phyloP scores from a whole-genome alignment of 92 coral and sea anemone species.

The Plumapathes pennacea region DNA sequence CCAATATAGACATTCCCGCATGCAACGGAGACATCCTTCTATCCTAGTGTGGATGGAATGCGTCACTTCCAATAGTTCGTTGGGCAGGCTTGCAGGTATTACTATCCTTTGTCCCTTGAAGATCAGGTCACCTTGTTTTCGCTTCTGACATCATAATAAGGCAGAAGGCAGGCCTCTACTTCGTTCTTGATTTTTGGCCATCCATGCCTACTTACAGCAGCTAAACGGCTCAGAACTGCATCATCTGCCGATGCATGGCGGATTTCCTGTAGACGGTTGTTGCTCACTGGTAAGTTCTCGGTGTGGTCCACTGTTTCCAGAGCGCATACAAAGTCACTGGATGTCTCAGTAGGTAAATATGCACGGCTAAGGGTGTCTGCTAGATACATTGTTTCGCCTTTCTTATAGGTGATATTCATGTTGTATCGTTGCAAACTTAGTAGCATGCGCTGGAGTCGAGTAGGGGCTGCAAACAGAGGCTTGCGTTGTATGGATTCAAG shows the following conservation, averaged over 20 bases:
- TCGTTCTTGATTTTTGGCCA: background rate
- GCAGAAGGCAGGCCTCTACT: background rate
- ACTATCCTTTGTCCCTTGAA: constrained; percentile 1
- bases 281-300: background rate
- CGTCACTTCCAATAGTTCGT: constrained; percentile 2
- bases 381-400: constrained; percentile 18
- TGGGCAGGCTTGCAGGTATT: background rate
- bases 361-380: constrained; percentile 25
- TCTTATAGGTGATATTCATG: constrained; percentile 18
- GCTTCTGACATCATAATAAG: background rate
- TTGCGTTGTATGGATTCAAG: too few species aligned
- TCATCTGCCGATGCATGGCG: background rate
- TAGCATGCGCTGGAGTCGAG: too few species aligned
- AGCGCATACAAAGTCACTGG: too few species aligned
- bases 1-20: constrained; percentile 6
- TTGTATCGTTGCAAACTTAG: constrained; percentile 35
- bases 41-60: constrained; percentile 6
- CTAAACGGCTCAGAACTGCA: background rate
- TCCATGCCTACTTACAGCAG: constrained; percentile 1
- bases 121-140: background rate
- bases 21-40: constrained; percentile 5
- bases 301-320: constrained; percentile 9
- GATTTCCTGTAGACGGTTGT: background rate
- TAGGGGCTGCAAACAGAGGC: too few species aligned
- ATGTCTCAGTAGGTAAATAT: constrained; percentile 26